phyloP scores from a whole-genome alignment of 2,888 invertebrate genomes.

The Synanthedon andrenaeformis region DNA sequence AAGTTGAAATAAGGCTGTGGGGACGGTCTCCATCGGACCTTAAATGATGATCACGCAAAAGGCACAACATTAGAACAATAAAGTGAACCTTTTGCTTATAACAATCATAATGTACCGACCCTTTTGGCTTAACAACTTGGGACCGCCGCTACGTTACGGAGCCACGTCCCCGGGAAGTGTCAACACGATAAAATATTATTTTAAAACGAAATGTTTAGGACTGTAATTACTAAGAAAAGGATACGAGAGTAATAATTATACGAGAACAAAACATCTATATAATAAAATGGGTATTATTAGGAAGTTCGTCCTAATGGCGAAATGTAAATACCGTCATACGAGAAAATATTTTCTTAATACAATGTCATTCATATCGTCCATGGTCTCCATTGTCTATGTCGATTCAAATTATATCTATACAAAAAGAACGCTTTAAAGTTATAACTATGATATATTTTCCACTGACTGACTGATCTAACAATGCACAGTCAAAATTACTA shows the following conservation, averaged over 20 bases:
- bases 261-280: not conserved
- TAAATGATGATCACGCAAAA: constrained; percentile 51
- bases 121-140: constrained; percentile 46
- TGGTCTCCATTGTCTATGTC: too few species aligned
- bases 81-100: constrained; percentile 50
- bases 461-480: too few species aligned
- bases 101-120: constrained; percentile 56
- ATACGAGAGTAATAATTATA: constrained; percentile 3
- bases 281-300: not conserved
- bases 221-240: constrained; percentile 9
- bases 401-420: too few species aligned
- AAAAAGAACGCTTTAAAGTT: too few species aligned
- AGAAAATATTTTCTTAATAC: too few species aligned
- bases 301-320: too few species aligned
- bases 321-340: too few species aligned
- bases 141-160: constrained; percentile 30
- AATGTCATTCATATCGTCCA: too few species aligned
- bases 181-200: constrained; percentile 37
- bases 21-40: constrained; percentile 17
- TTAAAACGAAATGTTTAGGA: constrained; percentile 23
- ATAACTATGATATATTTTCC: too few species aligned
- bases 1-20: too few species aligned
- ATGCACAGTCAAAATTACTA: too few species aligned
- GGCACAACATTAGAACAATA: constrained; percentile 53
- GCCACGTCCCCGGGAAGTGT: constrained; percentile 27